phyloP scores from a whole-genome alignment of 2,888 invertebrate genomes.

The Eremobia ochroleuca region DNA sequence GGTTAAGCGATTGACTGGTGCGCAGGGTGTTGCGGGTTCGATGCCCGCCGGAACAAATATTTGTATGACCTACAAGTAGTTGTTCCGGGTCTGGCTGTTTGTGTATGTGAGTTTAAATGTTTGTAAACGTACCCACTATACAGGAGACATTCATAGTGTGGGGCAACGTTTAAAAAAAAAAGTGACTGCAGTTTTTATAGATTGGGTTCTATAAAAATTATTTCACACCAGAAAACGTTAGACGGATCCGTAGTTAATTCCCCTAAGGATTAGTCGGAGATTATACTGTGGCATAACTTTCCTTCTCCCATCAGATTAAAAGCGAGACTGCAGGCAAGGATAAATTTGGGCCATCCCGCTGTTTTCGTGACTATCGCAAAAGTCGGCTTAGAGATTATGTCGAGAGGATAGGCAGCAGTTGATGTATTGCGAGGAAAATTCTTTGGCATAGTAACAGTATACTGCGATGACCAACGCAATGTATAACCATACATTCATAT shows the following conservation, averaged over 20 bases:
- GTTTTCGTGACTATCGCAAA: constrained; percentile 49
- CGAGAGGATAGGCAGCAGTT: background rate
- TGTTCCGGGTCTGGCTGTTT: too few relatives aligned
- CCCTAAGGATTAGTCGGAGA: constrained; percentile 42
- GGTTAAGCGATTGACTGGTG: too few relatives aligned
- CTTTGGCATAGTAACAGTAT: background rate
- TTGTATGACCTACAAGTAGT: too few relatives aligned
- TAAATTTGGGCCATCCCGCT: constrained; percentile 53
- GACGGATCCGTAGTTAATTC: constrained; percentile 35
- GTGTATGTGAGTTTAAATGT: too few relatives aligned
- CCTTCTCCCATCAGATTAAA: constrained; percentile 56
- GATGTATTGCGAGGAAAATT: constrained; percentile 21
- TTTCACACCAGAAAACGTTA: constrained; percentile 31
- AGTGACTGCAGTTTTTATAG: background rate
- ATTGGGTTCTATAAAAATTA: constrained; percentile 11
- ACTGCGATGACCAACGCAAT: background rate
- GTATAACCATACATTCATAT: background rate
- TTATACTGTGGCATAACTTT: constrained; percentile 53
- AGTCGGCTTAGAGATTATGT: constrained; percentile 50
- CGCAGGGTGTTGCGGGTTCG: too few relatives aligned
- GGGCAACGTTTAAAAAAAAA: too few relatives aligned
- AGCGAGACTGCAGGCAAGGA: constrained; percentile 59
- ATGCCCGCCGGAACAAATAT: too few relatives aligned
- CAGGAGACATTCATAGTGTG: too few relatives aligned
- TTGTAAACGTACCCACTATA: too few relatives aligned